phyloP scores from a whole-genome alignment of 1,140 invertebrate genomes.

The Ridgeia piscesae region DNA sequence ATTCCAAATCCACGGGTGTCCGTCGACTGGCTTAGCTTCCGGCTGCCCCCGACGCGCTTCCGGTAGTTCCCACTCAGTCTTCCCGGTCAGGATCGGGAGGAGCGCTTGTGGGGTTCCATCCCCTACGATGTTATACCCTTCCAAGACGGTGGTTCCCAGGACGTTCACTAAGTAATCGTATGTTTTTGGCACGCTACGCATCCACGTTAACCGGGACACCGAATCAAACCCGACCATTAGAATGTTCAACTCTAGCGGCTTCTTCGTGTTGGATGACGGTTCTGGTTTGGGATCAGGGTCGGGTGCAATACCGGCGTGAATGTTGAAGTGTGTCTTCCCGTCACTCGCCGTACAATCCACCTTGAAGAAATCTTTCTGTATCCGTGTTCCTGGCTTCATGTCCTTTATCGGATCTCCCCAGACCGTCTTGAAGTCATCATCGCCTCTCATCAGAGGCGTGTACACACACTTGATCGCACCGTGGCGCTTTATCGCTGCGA shows the following conservation, averaged over 20 bases:
- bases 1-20: conserved; percentile 69
- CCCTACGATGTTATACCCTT: conserved; percentile 89
- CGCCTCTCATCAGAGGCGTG: neutral
- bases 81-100: conserved; percentile 85
- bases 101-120: conserved; percentile 92
- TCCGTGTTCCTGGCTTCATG: neutral
- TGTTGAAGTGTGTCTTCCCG: neutral
- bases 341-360: neutral
- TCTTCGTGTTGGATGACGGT: neutral
- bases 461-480: conserved; percentile 23
- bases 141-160: conserved; percentile 71
- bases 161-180: conserved; percentile 73
- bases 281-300: neutral
- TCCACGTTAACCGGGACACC: conserved; percentile 81
- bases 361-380: conserved; percentile 9
- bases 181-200: conserved; percentile 80
- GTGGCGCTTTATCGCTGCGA: conserved; percentile 13
- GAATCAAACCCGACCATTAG: conserved; percentile 92
- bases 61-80: conserved; percentile 84
- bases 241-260: conserved; percentile 66
- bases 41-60: conserved; percentile 78
- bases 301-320: conserved; percentile 2
- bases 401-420: neutral
- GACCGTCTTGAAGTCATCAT: neutral
- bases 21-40: conserved; percentile 67